Conservation (phyloP, 2,888 invertebrate genomes). For the Clusia tigrina region DNA sequence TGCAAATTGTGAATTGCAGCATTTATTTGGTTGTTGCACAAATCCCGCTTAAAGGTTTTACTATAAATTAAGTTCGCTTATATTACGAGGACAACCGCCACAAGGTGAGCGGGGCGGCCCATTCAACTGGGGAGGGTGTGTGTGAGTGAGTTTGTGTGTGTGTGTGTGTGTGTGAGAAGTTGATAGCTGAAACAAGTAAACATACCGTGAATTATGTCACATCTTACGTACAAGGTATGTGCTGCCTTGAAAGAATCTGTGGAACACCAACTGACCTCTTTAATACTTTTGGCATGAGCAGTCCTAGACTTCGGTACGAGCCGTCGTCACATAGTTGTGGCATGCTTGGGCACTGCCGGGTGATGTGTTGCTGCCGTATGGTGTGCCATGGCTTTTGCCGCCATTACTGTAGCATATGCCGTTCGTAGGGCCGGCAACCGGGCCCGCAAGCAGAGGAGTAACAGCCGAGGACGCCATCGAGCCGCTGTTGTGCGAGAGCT, state of each 20-base stretch:
- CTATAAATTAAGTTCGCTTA: slow-evolving; percentile 15
- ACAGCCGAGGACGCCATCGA: slow-evolving; percentile 69
- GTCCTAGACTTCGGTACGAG: slow-evolving; percentile 27
- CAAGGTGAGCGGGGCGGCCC: not conserved
- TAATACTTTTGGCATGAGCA: not conserved
- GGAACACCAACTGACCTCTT: not conserved
- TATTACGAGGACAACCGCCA: not conserved
- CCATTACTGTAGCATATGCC: slow-evolving; percentile 65
- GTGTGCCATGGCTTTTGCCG: slow-evolving; percentile 20
- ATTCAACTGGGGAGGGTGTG: too few relatives aligned
- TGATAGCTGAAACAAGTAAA: too few relatives aligned
- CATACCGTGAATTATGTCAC: too few relatives aligned
- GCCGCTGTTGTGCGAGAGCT: slow-evolving; percentile 65
- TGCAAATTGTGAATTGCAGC: slow-evolving; percentile 22
- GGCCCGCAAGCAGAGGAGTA: slow-evolving; percentile 71
- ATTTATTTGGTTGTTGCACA: slow-evolving; percentile 24
- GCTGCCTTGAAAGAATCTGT: too few relatives aligned
- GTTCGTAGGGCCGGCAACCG: slow-evolving; percentile 67
- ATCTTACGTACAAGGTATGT: too few relatives aligned
- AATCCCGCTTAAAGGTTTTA: slow-evolving; percentile 13
- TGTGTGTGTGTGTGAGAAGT: too few relatives aligned
- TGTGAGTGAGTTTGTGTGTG: not conserved
- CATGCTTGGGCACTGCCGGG: slow-evolving; percentile 4
- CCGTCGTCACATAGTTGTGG: not conserved
- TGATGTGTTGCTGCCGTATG: slow-evolving; percentile 17